Percentiles rank a stretch among this genome's conserved stretches.
Evolutionary conservation across 2,888 invertebrate genomes (phyloP).

Genomic region (Microlaimidae sp.): DNA sequence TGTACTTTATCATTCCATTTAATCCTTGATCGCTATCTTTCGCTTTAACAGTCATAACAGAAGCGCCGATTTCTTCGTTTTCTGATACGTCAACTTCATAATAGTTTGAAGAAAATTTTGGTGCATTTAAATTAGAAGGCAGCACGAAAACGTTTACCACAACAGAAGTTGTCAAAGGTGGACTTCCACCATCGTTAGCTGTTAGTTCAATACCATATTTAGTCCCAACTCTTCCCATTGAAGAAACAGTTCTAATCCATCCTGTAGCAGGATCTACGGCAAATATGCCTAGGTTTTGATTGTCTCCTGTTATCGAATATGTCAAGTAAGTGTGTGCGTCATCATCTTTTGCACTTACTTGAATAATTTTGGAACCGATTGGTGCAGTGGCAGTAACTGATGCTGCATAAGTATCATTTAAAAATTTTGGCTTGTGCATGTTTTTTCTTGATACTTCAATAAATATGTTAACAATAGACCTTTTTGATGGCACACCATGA

Average conservation of each 20-base stretch:
- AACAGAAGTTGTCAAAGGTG: slow-evolving; percentile 61
- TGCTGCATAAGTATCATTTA: slow-evolving; percentile 39
- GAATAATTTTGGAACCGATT: slow-evolving; percentile 43
- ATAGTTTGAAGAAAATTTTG: slow-evolving; percentile 59
- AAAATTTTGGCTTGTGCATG: slow-evolving; percentile 71
- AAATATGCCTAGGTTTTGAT: not conserved
- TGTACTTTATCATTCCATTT: slow-evolving; percentile 69
- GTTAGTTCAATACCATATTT: slow-evolving; percentile 53
- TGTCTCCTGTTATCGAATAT: not conserved
- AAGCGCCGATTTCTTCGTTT: slow-evolving; percentile 67
- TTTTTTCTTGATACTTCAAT: slow-evolving; percentile 80
- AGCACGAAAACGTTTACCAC: slow-evolving; percentile 41
- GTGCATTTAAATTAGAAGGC: slow-evolving; percentile 55
- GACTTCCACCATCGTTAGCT: slow-evolving; percentile 70
- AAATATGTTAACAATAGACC: slow-evolving; percentile 64
- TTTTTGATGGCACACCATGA: slow-evolving; percentile 83
- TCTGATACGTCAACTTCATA: slow-evolving; percentile 80
- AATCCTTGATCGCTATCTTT: slow-evolving; percentile 65
- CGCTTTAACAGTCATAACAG: slow-evolving; percentile 64
- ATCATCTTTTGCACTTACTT: slow-evolving; percentile 48
- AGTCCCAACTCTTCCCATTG: slow-evolving; percentile 33
- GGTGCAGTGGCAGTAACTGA: slow-evolving; percentile 22
- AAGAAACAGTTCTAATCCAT: not conserved
- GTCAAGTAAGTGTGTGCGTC: slow-evolving; percentile 40
- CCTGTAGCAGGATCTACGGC: not conserved